Evolutionary conservation across 2,797 vertebrate genomes (phyloP).

Genomic region (Pipistrellus pipistrellus): DNA sequence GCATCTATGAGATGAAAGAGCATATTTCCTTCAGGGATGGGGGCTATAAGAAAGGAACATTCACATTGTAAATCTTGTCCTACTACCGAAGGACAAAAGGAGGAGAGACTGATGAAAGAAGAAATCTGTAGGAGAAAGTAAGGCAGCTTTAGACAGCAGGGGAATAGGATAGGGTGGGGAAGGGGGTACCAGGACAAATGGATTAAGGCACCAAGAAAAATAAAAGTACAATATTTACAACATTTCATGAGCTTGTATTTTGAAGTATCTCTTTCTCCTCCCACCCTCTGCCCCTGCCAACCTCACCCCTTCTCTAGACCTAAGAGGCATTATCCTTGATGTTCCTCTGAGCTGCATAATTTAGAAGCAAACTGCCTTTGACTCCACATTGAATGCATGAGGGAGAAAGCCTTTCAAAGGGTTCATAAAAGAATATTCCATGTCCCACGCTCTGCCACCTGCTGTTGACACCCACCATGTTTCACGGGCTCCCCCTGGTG

Average conservation of each 20-base stretch:
- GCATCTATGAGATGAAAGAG: not conserved
- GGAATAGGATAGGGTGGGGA: not conserved
- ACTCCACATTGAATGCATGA: not conserved
- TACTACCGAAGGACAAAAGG: not conserved
- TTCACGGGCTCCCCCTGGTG: too few species aligned
- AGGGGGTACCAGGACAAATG: not conserved
- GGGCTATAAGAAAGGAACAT: not conserved
- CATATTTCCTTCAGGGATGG: not conserved
- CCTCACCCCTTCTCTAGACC: not conserved
- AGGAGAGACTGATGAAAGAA: not conserved
- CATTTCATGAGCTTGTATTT: not conserved
- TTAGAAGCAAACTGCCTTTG: not conserved
- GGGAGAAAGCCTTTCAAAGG: not conserved
- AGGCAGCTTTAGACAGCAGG: not conserved
- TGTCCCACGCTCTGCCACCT: too few species aligned
- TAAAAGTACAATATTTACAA: not conserved
- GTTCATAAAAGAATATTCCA: conserved; percentile 28
- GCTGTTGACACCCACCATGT: too few species aligned
- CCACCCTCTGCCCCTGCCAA: not conserved
- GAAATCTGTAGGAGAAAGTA: not conserved
- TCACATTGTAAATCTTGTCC: not conserved
- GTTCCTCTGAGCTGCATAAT: not conserved
- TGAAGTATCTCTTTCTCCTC: not conserved
- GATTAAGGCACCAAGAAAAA: not conserved
- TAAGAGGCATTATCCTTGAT: not conserved